Evolutionary conservation across 1,140 invertebrate genomes (phyloP).

Genomic region (Diorhabda sublineata): DNA sequence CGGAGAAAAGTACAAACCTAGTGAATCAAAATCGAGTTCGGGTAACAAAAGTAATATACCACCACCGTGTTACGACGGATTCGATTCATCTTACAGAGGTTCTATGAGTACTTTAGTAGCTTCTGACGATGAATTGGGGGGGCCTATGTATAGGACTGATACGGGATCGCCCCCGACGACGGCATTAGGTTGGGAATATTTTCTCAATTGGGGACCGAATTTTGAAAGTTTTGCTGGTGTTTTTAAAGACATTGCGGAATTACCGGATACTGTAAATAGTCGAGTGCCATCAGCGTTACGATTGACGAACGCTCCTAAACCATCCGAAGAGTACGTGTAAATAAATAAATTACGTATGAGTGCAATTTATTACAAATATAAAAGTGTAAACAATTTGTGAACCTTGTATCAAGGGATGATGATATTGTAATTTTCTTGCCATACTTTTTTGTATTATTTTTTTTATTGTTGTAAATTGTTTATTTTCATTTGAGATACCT

Average conservation of each 20-base stretch:
- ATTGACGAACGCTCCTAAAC: constrained; percentile 66
- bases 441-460: constrained; percentile 40
- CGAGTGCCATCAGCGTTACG: constrained; percentile 60
- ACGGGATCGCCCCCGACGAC: constrained; percentile 70
- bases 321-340: constrained; percentile 72
- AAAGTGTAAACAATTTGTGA: constrained; percentile 22
- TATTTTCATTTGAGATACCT: not conserved
- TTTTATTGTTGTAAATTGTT: constrained; percentile 24
- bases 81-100: constrained; percentile 89
- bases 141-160: constrained; percentile 67
- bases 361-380: constrained; percentile 11
- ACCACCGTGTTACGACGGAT: constrained; percentile 80
- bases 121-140: constrained; percentile 82
- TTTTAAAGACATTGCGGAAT: constrained; percentile 92
- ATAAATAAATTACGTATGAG: constrained; percentile 7
- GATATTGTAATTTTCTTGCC: constrained; percentile 38
- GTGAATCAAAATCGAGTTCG: constrained; percentile 57
- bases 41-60: constrained; percentile 56
- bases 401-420: constrained; percentile 43
- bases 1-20: constrained; percentile 77
- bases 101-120: constrained; percentile 89
- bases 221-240: constrained; percentile 92
- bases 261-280: constrained; percentile 75
- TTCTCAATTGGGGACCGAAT: constrained; percentile 93
- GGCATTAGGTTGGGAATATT: constrained; percentile 85